Evolutionary conservation across 2,888 invertebrate genomes (phyloP), one percentile per base, ranked within the genome.

Genomic region (Pimpla rufipes): DNA sequence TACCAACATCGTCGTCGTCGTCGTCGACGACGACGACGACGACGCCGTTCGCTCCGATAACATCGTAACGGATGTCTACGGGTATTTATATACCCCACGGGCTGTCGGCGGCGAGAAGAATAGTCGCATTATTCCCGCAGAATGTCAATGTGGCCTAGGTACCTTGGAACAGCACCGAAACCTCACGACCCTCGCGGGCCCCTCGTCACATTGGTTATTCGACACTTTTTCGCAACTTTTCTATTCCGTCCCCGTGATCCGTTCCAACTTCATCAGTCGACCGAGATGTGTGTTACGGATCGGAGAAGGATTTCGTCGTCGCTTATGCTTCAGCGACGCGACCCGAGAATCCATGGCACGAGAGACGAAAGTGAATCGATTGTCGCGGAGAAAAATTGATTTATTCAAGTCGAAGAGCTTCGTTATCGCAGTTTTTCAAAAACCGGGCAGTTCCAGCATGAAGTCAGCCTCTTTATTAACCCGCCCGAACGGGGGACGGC

Each of bases 21-120:
- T 59, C 70, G 64, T 16, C 62, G 50, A 68, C 75, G 57, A 52
- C 67, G 50, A 40, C 64, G 74, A 55, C 68, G 62, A 62, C 64
- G 57, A 50, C 57, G 75, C 50, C 59, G 55, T 66, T 70, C 71
- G 45, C 71, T 50, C 47, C 84, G 85, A 88, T 88, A 88, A 84
- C 87, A 79, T 81, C 86, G 64, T 84, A 86, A 83, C 81, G 87
- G 75, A 87, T 86, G 85, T 74, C 74, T 74, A 62, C 62, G 74
- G 50, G 74, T 74, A 74, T 74, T 74, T 74, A 74, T 74, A 74
- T 74, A 62, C 62, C 74, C 74, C 74, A 74, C 47, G 62, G 74
- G 74, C 74, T 74, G 62, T 74, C 74, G 62, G n/a, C n/a, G 18
- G 62, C 50, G 62, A 74, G 74, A 74, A 74, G 74, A 74, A 74